These are phyloP conservation scores for Lanius collurio DNA, from an alignment of 2,113 vertebrate species.

Conservation along the genomic window DNA sequence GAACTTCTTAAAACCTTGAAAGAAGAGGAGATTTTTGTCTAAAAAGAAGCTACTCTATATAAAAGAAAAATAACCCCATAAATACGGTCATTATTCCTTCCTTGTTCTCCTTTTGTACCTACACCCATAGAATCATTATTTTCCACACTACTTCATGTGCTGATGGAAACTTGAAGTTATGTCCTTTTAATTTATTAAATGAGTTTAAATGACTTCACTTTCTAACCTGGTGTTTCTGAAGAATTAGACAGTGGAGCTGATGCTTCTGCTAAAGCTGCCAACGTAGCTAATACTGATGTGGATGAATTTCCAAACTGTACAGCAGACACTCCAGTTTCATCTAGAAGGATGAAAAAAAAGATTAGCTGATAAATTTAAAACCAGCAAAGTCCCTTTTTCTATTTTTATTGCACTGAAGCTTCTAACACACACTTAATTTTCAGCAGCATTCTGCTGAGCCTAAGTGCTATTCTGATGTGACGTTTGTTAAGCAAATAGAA, in stretches of 20 bases:
- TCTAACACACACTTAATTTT: not conserved
- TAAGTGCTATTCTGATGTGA: not conserved
- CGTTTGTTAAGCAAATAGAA: not conserved
- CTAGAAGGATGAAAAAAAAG: constrained; percentile 57
- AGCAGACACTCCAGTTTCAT: constrained; percentile 83
- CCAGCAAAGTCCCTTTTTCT: not conserved
- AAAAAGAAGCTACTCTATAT: not conserved
- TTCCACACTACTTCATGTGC: not conserved
- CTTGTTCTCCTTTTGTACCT: not conserved
- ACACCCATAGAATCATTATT: not conserved
- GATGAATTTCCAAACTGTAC: constrained; percentile 88
- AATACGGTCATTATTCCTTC: not conserved
- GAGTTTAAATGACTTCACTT: not conserved
- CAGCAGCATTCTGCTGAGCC: not conserved
- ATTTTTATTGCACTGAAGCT: not conserved
- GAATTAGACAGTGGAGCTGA: constrained; percentile 85
- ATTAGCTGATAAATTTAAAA: not conserved
- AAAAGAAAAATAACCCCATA: not conserved
- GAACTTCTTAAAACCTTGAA: not conserved
- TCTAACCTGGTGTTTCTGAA: constrained; percentile 85
- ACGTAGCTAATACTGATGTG: constrained; percentile 84
- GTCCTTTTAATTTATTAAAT: not conserved
- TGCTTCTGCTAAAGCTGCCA: constrained; percentile 87
- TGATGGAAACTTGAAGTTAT: not conserved
- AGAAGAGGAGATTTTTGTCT: not conserved